A percentile compares a stretch with the other conserved stretches of the same genome.
Evolutionary conservation across 2,797 vertebrate genomes (phyloP).

Genomic region (Alosa sapidissima): DNA sequence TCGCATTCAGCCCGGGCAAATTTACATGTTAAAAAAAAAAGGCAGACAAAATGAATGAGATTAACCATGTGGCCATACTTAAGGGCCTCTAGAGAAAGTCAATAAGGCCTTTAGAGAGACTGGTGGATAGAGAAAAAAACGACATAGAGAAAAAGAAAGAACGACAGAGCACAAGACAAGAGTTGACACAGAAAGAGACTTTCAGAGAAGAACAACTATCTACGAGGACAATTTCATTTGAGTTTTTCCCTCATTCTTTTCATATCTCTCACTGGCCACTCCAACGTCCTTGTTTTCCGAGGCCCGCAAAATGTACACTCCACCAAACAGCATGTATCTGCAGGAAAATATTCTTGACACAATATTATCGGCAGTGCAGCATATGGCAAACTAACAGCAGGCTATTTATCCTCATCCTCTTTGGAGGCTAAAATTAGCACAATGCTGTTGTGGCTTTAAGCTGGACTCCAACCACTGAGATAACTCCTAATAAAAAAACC

Average conservation of each 20-base stretch:
- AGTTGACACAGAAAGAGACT: not conserved
- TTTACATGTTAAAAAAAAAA: slow-evolving; percentile 78
- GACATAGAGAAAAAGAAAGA: not conserved
- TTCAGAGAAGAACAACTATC: not conserved
- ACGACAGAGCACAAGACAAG: not conserved
- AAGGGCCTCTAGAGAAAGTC: slow-evolving; percentile 72
- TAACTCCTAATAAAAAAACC: slow-evolving; percentile 72
- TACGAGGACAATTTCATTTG: not conserved
- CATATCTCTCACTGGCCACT: slow-evolving; percentile 57
- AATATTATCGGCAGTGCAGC: slow-evolving; percentile 88
- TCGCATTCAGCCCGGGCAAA: slow-evolving; percentile 83
- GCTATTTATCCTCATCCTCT: slow-evolving; percentile 98
- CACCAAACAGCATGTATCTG: slow-evolving; percentile 72
- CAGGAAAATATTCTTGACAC: slow-evolving; percentile 83
- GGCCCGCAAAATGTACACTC: slow-evolving; percentile 61
- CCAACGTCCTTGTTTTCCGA: slow-evolving; percentile 67
- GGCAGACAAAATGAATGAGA: slow-evolving; percentile 74
- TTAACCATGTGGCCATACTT: slow-evolving; percentile 80
- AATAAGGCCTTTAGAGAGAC: slow-evolving; percentile 59
- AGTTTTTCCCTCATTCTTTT: slow-evolving; percentile 28
- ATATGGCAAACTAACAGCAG: slow-evolving; percentile 93
- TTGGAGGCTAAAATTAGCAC: slow-evolving; percentile 98
- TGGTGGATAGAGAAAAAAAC: slow-evolving; percentile 33
- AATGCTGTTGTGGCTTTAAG: slow-evolving; percentile 82
- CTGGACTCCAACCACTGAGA: slow-evolving; percentile 78